These are phyloP conservation scores for Glossophaga mutica DNA, from an alignment of 2,797 vertebrate species.

Conservation along the genomic window DNA sequence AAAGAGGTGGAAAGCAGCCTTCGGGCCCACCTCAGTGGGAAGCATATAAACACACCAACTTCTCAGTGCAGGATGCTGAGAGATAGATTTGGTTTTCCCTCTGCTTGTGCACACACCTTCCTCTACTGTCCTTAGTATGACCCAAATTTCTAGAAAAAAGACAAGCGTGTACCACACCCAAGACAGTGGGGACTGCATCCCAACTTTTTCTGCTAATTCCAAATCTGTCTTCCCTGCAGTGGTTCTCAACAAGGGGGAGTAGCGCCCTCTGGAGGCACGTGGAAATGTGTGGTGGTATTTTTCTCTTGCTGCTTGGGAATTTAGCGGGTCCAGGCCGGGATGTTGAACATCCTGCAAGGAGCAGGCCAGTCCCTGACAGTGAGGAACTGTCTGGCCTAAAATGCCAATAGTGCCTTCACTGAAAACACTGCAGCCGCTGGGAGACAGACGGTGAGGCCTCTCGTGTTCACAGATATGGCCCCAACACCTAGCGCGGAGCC, in stretches of 20 bases:
- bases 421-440: neutral
- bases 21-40: neutral
- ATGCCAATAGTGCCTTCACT: neutral
- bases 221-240: neutral
- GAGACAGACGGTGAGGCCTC: neutral
- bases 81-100: neutral
- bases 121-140: neutral
- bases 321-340: neutral
- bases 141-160: neutral
- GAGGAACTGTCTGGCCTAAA: neutral
- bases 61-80: neutral
- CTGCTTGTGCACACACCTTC: neutral
- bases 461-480: neutral
- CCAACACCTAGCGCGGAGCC: neutral
- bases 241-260: neutral
- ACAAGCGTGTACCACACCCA: neutral
- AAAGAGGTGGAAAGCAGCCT: neutral
- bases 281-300: neutral
- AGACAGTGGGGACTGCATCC: neutral
- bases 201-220: neutral
- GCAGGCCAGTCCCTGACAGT: neutral
- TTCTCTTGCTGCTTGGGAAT: neutral
- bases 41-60: neutral
- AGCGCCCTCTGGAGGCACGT: constrained; percentile 37
- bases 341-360: neutral